Conservation (phyloP, 1,140 invertebrate species). For the Drosophila saltans region DNA sequence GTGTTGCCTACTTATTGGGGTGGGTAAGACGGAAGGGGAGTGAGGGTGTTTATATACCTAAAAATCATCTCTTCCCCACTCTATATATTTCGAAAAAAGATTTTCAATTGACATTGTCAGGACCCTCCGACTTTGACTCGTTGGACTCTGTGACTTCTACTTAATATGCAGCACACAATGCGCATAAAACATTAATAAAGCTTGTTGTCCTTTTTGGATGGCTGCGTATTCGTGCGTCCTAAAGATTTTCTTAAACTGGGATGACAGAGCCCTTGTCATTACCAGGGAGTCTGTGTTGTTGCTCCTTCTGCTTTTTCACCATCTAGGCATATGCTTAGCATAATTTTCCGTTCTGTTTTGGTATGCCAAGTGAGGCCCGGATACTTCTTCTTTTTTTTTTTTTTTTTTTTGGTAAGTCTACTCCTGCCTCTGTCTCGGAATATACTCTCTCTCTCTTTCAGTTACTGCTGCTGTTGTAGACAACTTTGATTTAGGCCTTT, state of each 20-base stretch:
- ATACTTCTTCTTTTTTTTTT: constrained; percentile 9
- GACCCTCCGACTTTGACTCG: constrained; percentile 20
- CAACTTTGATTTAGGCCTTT: constrained; percentile 67
- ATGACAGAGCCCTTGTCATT: constrained; percentile 68
- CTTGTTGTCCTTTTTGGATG: constrained; percentile 79
- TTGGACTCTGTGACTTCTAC: constrained; percentile 24
- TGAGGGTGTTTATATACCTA: too few species aligned
- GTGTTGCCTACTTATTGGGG: constrained; percentile 71
- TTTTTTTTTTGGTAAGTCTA: neutral
- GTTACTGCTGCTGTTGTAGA: constrained; percentile 40
- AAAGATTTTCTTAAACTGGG: constrained; percentile 35
- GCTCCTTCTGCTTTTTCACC: constrained; percentile 19
- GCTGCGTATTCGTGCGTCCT: constrained; percentile 49
- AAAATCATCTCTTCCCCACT: neutral
- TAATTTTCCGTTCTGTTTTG: constrained; percentile 63
- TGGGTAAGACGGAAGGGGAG: too few species aligned
- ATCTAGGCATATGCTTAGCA: constrained; percentile 73
- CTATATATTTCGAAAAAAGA: constrained; percentile 45
- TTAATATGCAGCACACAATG: constrained; percentile 78
- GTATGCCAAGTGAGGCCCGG: constrained; percentile 51
- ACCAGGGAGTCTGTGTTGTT: constrained; percentile 53
- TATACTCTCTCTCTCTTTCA: neutral
- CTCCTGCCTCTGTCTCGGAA: constrained; percentile 23
- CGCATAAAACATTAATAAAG: constrained; percentile 82
- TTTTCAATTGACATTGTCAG: constrained; percentile 78